A percentile compares a stretch with the other conserved stretches of the same genome.
These are phyloP conservation scores for Aporophyla lueneburgensis DNA, from an alignment of 2,888 invertebrate genomes.

Conservation along the genomic window DNA sequence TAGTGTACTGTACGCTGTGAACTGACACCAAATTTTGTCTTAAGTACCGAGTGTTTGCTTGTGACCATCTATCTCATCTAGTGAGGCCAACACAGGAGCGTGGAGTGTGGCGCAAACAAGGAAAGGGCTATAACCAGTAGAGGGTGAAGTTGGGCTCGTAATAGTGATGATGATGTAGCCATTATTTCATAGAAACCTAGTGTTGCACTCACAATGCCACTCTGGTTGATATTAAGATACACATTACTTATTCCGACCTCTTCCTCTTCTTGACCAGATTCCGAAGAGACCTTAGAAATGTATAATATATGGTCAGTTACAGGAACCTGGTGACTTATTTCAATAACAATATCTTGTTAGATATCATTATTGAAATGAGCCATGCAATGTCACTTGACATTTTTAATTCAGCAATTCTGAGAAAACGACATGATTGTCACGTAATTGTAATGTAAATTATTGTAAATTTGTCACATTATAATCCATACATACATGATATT, in stretches of 20 bases:
- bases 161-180: neutral
- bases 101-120: neutral
- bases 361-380: slow-evolving; percentile 15
- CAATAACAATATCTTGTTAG: slow-evolving; percentile 8
- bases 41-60: neutral
- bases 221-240: neutral
- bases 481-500: neutral
- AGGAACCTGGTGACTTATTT: neutral
- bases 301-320: neutral
- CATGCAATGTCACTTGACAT: slow-evolving; percentile 25
- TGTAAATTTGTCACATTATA: slow-evolving; percentile 24
- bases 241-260: neutral
- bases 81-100: too few relatives aligned
- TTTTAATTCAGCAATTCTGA: slow-evolving; percentile 26
- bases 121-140: neutral
- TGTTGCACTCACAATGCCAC: neutral
- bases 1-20: too few relatives aligned
- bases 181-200: neutral
- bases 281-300: neutral
- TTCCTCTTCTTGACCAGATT: too few relatives aligned
- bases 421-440: slow-evolving; percentile 19
- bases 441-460: slow-evolving; percentile 42
- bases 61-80: too few relatives aligned
- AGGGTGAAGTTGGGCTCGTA: neutral
- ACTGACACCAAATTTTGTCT: neutral